These are phyloP conservation scores for Salvelinus sp. DNA, from an alignment of 2,113 vertebrate genomes.

Conservation along the genomic window DNA sequence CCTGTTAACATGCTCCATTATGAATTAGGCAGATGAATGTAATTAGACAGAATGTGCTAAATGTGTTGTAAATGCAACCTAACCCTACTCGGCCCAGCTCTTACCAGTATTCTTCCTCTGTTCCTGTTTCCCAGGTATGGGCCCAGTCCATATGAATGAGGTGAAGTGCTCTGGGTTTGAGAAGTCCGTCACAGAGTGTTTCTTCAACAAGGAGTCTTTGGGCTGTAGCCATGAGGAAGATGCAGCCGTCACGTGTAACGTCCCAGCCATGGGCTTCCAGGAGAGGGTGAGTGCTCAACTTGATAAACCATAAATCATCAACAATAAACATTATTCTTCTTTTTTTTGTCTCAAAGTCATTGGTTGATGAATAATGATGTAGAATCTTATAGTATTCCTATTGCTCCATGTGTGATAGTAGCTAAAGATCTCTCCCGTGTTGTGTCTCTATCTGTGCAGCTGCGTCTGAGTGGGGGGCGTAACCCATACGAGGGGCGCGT, in stretches of 20 bases:
- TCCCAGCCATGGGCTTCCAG: constrained; percentile 95
- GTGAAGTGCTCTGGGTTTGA: constrained; percentile 88
- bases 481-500: constrained; percentile 88
- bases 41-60: too few species aligned
- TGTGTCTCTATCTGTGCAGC: constrained; percentile 58
- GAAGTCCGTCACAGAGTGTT: constrained; percentile 90
- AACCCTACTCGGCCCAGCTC: too few species aligned
- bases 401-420: neutral
- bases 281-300: constrained; percentile 79
- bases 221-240: constrained; percentile 94
- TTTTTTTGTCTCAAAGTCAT: neutral
- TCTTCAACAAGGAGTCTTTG: constrained; percentile 82
- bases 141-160: constrained; percentile 91
- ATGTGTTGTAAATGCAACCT: too few species aligned
- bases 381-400: neutral
- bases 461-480: constrained; percentile 88
- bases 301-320: constrained; percentile 18
- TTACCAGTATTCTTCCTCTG: too few species aligned
- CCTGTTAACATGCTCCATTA: too few species aligned
- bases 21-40: too few species aligned
- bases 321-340: neutral
- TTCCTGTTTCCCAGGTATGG: constrained; percentile 80
- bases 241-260: constrained; percentile 87
- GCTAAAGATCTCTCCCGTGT: constrained; percentile 17
- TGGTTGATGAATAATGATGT: neutral